Percentiles rank a stretch among this genome's conserved stretches.
phyloP scores from a whole-genome alignment of 2,797 vertebrate species.

The Dendrocincla fuliginosa region DNA sequence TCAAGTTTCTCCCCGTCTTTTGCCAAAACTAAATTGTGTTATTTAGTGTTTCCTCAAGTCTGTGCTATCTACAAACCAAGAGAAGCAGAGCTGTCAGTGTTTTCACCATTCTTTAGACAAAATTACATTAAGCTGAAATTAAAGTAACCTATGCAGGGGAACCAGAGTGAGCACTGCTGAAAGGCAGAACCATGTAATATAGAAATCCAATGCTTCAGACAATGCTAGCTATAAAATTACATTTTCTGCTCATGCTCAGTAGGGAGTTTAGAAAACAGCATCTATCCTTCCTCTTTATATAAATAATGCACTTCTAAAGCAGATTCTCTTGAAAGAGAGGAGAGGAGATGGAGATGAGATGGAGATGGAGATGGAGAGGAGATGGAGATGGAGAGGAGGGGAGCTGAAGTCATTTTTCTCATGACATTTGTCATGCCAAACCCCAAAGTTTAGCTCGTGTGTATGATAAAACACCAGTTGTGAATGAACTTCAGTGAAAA shows the following conservation, averaged over 20 bases:
- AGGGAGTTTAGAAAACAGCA: neutral
- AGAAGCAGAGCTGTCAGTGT: neutral
- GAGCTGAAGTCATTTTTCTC: neutral
- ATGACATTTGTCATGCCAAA: neutral
- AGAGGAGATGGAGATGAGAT: neutral
- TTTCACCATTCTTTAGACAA: neutral
- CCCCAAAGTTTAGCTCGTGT: neutral
- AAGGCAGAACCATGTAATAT: neutral
- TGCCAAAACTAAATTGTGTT: neutral
- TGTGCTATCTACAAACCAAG: neutral
- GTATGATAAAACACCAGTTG: neutral
- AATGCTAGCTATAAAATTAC: neutral
- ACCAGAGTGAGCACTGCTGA: neutral
- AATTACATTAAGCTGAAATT: neutral
- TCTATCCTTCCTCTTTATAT: neutral
- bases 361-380: too few species aligned
- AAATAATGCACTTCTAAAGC: neutral
- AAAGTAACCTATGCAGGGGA: neutral
- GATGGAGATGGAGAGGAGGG: neutral
- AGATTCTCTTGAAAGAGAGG: neutral
- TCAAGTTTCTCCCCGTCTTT: neutral
- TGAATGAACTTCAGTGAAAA: neutral
- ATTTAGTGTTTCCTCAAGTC: neutral
- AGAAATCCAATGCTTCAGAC: neutral
- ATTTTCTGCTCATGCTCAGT: neutral